Evolutionary conservation across 2,888 invertebrate species (phyloP), one percentile per base, ranked within the genome.

Genomic region (Craniophora ligustri): DNA sequence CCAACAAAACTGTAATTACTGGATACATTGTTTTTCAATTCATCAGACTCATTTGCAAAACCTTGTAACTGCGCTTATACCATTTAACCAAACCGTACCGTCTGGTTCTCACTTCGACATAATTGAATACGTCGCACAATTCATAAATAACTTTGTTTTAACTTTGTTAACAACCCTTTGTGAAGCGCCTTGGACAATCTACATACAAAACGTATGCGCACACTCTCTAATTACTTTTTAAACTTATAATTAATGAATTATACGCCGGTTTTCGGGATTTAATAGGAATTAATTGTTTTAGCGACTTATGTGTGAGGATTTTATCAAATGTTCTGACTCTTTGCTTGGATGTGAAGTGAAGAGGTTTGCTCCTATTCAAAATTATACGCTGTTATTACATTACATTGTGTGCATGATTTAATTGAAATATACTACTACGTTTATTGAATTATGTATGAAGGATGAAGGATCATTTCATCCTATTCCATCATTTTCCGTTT

Each of bases 171-270:
- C 41, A 38, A 18, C 34, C 56, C 53, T 65, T 70, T 58, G 49
- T 47, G 19, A 6, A 44, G 42, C 31, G 47, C 61, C 61, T 53
- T 28, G 31, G 35, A 50, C 16, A 34, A 75, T 75, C 73, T 45
- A 63, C 76, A 76, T 73, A 76, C 61, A 70, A 73, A 68, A 73
- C 67, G 59, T 49, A 62, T 54, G 54, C 72, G 62, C 64, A 49
- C 53, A 50, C 36, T 28, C 57, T 39, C 35, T 55, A 72, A 75
- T 73, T 75, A 69, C 66, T 67, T 67, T 60, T 50, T 56, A 67
- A 75, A 75, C 55, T 75, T 72, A 67, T 70, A 72, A 70, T 75
- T 74, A 70, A 72, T 72, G 44, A 65, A 61, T 75, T 67, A 58
- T 66, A 48, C 53, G 56, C 49, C 30, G 34, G 55, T 50, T 54